These are phyloP conservation scores for Chaetops frenatus DNA, from an alignment of 2,113 vertebrate genomes.

Conservation along the genomic window DNA sequence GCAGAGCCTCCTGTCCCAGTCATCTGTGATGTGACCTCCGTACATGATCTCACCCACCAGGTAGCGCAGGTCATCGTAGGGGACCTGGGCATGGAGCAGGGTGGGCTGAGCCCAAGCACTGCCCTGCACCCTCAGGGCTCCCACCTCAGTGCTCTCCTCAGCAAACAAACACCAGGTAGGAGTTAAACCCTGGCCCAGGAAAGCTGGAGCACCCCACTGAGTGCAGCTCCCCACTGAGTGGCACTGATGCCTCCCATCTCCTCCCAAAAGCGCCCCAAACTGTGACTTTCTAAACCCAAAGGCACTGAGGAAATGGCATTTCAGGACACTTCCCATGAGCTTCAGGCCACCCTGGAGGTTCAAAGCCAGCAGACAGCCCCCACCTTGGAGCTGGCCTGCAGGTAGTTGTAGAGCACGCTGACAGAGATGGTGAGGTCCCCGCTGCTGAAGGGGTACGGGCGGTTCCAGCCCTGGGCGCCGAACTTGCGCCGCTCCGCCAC, in stretches of 20 bases:
- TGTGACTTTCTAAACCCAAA: background rate
- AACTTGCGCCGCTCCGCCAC: constrained; percentile 91
- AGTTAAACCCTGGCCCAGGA: background rate
- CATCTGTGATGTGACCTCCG: constrained; percentile 92
- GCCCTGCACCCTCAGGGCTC: background rate
- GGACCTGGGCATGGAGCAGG: constrained; percentile 74
- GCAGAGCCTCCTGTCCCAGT: constrained; percentile 94
- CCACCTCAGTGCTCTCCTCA: background rate
- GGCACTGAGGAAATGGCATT: background rate
- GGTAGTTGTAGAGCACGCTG: constrained; percentile 89
- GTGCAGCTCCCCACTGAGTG: background rate
- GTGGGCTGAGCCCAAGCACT: background rate
- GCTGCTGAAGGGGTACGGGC: constrained; percentile 86
- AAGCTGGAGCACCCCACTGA: background rate
- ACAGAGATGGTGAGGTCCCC: constrained; percentile 94
- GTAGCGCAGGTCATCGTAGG: constrained; percentile 90
- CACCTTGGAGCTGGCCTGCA: constrained; percentile 90
- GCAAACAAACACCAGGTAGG: background rate
- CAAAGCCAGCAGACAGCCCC: background rate
- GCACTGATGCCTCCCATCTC: background rate
- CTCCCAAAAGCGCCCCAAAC: rapidly evolving
- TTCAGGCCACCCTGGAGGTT: background rate
- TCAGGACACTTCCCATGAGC: background rate
- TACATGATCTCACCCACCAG: constrained; percentile 98
- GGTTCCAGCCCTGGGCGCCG: constrained; percentile 94